phyloP scores from a whole-genome alignment of 2,888 invertebrate genomes.

The Cancer borealis region DNA sequence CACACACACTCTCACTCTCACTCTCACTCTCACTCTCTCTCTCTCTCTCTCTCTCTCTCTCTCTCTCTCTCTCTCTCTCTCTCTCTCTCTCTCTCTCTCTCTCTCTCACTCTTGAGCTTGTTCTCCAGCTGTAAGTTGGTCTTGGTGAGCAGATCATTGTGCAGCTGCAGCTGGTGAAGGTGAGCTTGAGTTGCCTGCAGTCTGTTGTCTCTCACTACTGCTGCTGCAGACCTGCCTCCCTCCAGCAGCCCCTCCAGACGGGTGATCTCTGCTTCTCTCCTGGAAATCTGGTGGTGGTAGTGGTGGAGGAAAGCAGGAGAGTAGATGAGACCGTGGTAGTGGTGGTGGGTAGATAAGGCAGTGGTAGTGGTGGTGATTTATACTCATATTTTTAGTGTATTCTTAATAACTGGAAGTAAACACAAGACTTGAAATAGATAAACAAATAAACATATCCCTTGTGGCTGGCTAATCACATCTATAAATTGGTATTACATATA shows the following conservation, averaged over 20 bases:
- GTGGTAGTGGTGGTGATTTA: background rate
- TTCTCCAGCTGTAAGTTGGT: constrained; percentile 69
- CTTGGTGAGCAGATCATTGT: constrained; percentile 73
- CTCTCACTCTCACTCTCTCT: background rate
- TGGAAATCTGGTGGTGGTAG: constrained; percentile 49
- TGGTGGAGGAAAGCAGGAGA: background rate
- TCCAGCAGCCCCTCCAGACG: constrained; percentile 73
- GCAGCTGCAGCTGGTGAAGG: constrained; percentile 71
- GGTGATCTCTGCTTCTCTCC: constrained; percentile 67
- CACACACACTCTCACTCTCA: background rate
- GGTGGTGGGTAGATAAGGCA: background rate
- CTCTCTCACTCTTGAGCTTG: background rate
- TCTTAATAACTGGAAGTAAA: background rate
- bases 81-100: background rate
- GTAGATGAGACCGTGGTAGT: background rate
- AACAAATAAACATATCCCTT: background rate
- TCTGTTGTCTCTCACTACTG: constrained; percentile 69
- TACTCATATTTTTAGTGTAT: background rate
- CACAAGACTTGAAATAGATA: background rate
- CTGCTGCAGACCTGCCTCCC: constrained; percentile 65
- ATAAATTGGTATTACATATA: background rate
- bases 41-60: too few relatives aligned
- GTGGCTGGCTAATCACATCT: background rate
- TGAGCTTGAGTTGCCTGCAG: constrained; percentile 70
- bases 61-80: too few relatives aligned